Percentiles rank a stretch among this genome's conserved stretches.
These are phyloP conservation scores for Onthophagus taurus DNA, from an alignment of 1,140 invertebrate species.

Conservation along the genomic window DNA sequence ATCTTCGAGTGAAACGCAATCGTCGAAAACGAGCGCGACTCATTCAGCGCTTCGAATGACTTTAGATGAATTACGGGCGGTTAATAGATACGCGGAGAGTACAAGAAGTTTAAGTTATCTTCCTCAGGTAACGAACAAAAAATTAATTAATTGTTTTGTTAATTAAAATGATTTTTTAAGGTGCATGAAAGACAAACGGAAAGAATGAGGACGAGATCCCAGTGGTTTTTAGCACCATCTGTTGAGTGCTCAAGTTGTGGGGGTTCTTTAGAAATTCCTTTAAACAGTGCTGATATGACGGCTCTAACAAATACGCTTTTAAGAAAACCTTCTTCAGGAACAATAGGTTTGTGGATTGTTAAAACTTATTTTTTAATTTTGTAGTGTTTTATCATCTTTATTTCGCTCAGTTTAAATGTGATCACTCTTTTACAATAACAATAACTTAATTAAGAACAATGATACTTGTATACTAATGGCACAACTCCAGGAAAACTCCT, in stretches of 20 bases:
- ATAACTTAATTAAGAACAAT: too few relatives aligned
- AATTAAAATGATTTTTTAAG: constrained; percentile 39
- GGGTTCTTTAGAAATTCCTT: constrained; percentile 42
- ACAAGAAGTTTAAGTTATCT: constrained; percentile 84
- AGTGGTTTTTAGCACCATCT: constrained; percentile 83
- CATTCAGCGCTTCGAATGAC: constrained; percentile 58
- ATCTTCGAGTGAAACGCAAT: constrained; percentile 53
- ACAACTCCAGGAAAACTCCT: too few relatives aligned
- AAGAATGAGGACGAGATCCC: constrained; percentile 84
- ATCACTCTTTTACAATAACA: too few relatives aligned
- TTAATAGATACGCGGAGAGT: constrained; percentile 85
- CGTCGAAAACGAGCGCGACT: constrained; percentile 45
- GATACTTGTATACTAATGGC: too few relatives aligned
- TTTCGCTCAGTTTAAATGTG: too few relatives aligned
- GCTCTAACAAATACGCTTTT: constrained; percentile 31
- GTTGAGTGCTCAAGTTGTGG: constrained; percentile 45
- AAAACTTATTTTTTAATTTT: too few relatives aligned
- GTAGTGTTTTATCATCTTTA: too few relatives aligned
- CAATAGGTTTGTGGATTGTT: constrained; percentile 35
- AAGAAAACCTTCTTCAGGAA: constrained; percentile 34
- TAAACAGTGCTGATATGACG: constrained; percentile 44
- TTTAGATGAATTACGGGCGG: constrained; percentile 69
- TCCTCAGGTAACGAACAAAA: constrained; percentile 61
- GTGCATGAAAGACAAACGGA: constrained; percentile 89
- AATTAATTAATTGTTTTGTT: constrained; percentile 22